These are phyloP conservation scores for Pogonognathellus flavescens DNA, from an alignment of 1,140 invertebrate species.

Conservation along the genomic window DNA sequence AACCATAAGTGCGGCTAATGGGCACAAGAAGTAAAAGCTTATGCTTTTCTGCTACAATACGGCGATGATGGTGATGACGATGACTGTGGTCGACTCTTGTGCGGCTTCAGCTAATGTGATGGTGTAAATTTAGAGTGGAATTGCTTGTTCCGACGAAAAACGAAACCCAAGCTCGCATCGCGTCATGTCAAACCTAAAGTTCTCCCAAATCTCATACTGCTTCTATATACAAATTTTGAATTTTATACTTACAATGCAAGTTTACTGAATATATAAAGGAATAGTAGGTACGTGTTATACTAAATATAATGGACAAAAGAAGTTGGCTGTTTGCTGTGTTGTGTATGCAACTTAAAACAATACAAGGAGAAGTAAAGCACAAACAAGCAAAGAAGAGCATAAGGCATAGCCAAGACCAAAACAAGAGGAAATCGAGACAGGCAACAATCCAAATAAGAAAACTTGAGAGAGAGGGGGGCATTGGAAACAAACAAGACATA, in stretches of 20 bases:
- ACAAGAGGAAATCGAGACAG: not conserved
- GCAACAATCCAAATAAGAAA: not conserved
- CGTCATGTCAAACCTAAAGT: not conserved
- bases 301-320: not conserved
- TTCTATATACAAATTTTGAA: not conserved
- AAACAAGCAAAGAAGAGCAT: not conserved
- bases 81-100: not conserved
- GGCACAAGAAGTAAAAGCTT: slow-evolving; percentile 18
- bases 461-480: not conserved
- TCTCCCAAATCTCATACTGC: slow-evolving; percentile 13
- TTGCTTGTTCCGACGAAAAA: slow-evolving; percentile 43
- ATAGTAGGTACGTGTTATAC: not conserved
- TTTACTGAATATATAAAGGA: not conserved
- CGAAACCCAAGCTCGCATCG: not conserved
- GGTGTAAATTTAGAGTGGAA: slow-evolving; percentile 39
- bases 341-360: not conserved
- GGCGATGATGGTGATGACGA: not conserved
- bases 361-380: not conserved
- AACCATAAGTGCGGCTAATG: slow-evolving; percentile 41
- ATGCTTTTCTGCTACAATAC: not conserved
- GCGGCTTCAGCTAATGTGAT: slow-evolving; percentile 28
- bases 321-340: not conserved
- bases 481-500: slow-evolving; percentile 10
- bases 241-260: not conserved
- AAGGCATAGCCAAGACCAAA: not conserved